A percentile compares a stretch with the other conserved stretches of the same genome.
These are phyloP conservation scores for Drosophila conformis DNA, from an alignment of 2,888 invertebrate species.

Conservation along the genomic window DNA sequence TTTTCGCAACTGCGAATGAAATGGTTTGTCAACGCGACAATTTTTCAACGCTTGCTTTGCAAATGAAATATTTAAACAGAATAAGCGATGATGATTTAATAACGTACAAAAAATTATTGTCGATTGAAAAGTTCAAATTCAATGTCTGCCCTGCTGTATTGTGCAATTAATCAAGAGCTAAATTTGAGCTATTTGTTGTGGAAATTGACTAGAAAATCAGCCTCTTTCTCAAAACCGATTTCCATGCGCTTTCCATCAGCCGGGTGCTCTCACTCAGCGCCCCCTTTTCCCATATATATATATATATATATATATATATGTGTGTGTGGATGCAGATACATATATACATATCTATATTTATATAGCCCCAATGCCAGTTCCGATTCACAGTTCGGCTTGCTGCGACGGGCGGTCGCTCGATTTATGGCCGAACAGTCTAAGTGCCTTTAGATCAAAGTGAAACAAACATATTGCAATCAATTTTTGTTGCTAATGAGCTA, in stretches of 20 bases:
- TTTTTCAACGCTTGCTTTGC: conserved; percentile 45
- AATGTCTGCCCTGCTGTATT: conserved; percentile 18
- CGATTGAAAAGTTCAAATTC: conserved; percentile 55
- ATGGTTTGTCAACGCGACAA: conserved; percentile 70
- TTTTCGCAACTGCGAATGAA: conserved; percentile 71
- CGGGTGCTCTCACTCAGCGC: conserved; percentile 49
- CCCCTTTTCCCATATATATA: conserved; percentile 13
- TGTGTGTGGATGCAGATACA: background rate
- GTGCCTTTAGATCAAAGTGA: conserved; percentile 66
- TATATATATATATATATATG: background rate
- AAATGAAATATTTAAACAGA: conserved; percentile 42
- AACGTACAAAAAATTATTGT: conserved; percentile 41
- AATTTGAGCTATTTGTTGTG: conserved; percentile 34
- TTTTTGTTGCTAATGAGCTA: conserved; percentile 76
- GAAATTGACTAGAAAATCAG: conserved; percentile 51
- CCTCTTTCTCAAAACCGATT: conserved; percentile 11
- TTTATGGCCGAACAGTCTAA: conserved; percentile 53
- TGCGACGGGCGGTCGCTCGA: conserved; percentile 34
- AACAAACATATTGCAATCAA: conserved; percentile 74
- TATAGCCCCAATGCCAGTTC: conserved; percentile 38
- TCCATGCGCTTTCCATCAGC: conserved; percentile 57
- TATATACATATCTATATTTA: conserved; percentile 51
- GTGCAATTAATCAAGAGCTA: conserved; percentile 68
- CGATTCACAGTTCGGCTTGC: conserved; percentile 29
- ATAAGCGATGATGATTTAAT: conserved; percentile 60